Conservation (phyloP, 2,888 invertebrate species). For the Sminthurinus aureus region DNA sequence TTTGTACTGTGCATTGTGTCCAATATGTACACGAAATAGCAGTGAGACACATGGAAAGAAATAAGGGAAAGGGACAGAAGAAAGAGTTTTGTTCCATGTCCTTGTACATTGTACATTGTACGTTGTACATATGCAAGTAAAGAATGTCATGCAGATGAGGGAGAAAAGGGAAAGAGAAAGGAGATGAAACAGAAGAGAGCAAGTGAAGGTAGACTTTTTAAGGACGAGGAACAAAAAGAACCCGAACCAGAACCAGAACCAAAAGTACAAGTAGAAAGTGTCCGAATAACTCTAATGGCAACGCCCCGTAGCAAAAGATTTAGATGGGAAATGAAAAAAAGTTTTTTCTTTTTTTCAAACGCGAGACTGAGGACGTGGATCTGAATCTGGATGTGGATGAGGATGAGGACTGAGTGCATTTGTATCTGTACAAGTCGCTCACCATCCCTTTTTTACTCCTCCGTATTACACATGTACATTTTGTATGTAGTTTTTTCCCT, state of each 20-base stretch:
- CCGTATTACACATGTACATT: constrained; percentile 45
- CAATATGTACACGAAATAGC: background rate
- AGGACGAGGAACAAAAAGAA: constrained; percentile 21
- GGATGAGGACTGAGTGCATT: constrained; percentile 40
- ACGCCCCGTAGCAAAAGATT: constrained; percentile 57
- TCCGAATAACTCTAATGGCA: constrained; percentile 58
- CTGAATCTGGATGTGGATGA: constrained; percentile 17
- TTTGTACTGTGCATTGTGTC: background rate
- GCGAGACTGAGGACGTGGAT: constrained; percentile 12
- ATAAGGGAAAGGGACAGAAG: constrained; percentile 6
- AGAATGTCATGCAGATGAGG: constrained; percentile 33
- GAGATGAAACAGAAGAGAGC: constrained; percentile 6
- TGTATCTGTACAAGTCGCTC: constrained; percentile 45
- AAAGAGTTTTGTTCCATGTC: constrained; percentile 17
- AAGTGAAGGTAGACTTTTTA: constrained; percentile 42
- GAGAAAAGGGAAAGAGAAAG: constrained; percentile 9
- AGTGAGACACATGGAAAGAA: constrained; percentile 4
- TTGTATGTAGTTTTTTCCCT: constrained; percentile 13
- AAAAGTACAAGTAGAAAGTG: constrained; percentile 48
- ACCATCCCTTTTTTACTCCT: constrained; percentile 40
- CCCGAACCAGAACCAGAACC: no score
- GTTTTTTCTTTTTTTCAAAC: constrained; percentile 45
- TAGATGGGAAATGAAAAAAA: constrained; percentile 52
- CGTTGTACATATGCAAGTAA: constrained; percentile 12
- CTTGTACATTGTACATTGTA: background rate